Percentiles rank a stretch among this genome's conserved stretches.
Conservation (phyloP, 2,888 invertebrate genomes). For the Dolomedes plantarius region DNA sequence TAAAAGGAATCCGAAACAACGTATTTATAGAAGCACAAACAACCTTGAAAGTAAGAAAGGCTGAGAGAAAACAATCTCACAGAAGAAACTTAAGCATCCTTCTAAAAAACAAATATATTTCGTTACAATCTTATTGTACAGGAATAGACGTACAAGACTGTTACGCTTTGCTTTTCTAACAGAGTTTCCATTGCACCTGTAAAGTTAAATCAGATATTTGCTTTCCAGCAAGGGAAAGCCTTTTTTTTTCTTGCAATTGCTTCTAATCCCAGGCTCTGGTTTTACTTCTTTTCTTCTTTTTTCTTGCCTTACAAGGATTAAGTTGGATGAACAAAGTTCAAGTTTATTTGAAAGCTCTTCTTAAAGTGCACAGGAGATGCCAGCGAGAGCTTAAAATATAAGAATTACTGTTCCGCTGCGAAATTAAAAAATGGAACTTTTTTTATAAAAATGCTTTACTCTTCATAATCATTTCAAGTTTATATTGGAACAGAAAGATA, state of each 20-base stretch:
- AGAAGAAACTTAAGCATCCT: not conserved
- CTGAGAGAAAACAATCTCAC: not conserved
- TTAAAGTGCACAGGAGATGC: constrained; percentile 24
- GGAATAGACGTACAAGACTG: not conserved
- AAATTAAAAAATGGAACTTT: constrained; percentile 39
- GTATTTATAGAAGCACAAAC: not conserved
- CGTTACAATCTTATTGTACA: constrained; percentile 28
- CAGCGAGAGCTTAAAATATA: constrained; percentile 42
- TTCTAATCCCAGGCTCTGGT: constrained; percentile 52
- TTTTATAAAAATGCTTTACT: not conserved
- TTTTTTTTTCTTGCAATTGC: constrained; percentile 41
- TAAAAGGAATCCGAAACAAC: not conserved
- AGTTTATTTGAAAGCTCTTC: constrained; percentile 58
- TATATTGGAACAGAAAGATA: not conserved
- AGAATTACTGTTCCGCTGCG: constrained; percentile 12
- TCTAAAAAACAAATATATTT: constrained; percentile 21
- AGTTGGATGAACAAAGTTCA: constrained; percentile 60
- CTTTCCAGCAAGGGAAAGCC: constrained; percentile 18
- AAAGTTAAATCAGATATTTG: constrained; percentile 55
- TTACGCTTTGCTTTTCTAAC: constrained; percentile 9
- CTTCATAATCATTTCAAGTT: constrained; percentile 6
- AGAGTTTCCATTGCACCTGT: constrained; percentile 19
- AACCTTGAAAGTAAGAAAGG: not conserved
- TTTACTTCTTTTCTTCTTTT: constrained; percentile 19
- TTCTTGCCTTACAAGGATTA: constrained; percentile 40